Evolutionary conservation across 2,888 invertebrate genomes (phyloP), one percentile per base, ranked within the genome.

Genomic region (Orgyia antiqua): DNA sequence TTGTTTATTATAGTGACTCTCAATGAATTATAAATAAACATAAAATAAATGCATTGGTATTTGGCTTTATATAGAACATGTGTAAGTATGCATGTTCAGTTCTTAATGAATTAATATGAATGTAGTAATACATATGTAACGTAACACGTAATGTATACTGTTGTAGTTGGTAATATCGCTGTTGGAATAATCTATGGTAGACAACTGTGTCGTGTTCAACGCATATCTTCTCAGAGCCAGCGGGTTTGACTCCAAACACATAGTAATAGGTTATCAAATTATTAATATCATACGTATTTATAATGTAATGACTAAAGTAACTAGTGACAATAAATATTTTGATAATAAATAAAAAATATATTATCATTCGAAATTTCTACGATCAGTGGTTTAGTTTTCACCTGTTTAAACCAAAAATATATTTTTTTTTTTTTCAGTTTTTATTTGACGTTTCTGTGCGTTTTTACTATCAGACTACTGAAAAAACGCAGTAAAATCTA

Each of bases 51-150:
- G 87, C 87, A 87, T 87, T 87, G 87, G 87, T 87, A 87, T 77
- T 83, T 84, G 87, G 87, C 87, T 87, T 87, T 87, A 87, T 83
- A 70, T 55, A 69, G 78, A 77, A 79, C 83, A 78, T 82, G 77
- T 67, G 67, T 70, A 67, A 46, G 44, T 64, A 65, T 67, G 62
- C 74, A 74, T 83, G 83, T 84, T 84, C 83, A 72, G 70, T 72
- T 76, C 70, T 79, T 71, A 83, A 73, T 76, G 74, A 75, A 75
- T 73, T 77, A 72, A 71, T 45, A 51, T 24, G 13, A 43, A 52
- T 45, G 61, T 70, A 68, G 68, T 55, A 52, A 55, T 65, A 67
- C 62, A 60, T 57, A 50, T 62, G 58, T 68, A 64, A 63, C 60
- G 59, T 62, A 52, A 56, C 46, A 62, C 58, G 55, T 60, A 51